phyloP scores from a whole-genome alignment of 2,113 vertebrate genomes.

The Forbesichthys papilliferus region DNA sequence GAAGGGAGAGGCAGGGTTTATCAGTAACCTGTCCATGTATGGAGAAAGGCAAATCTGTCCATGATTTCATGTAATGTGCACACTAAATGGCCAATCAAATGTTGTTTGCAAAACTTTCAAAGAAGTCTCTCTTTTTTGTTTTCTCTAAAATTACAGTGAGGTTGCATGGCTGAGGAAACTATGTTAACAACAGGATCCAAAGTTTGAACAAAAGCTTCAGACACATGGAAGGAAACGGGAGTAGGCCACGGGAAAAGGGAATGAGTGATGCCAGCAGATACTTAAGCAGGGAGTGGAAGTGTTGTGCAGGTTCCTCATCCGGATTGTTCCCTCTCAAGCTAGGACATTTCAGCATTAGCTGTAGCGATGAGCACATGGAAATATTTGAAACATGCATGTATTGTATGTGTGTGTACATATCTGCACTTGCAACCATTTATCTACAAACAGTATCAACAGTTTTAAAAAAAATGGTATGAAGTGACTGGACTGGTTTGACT shows the following conservation, averaged over 20 bases:
- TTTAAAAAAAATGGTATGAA: conserved; percentile 9
- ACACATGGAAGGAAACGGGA: conserved; percentile 13
- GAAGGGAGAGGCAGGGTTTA: conserved; percentile 77
- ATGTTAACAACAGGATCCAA: too few relatives aligned
- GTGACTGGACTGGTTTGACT: conserved; percentile 52
- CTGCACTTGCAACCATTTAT: conserved; percentile 18
- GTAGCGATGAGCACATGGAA: too few relatives aligned
- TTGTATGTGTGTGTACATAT: neutral
- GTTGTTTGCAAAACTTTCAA: conserved; percentile 19
- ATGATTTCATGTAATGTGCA: conserved; percentile 60
- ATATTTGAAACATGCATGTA: too few relatives aligned
- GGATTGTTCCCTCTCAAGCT: too few relatives aligned
- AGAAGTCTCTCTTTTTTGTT: neutral
- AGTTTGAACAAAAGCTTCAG: neutral
- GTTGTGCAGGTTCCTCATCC: neutral
- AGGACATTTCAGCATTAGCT: too few relatives aligned
- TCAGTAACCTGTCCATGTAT: conserved; percentile 77
- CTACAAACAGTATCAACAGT: conserved; percentile 19
- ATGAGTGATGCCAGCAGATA: conserved; percentile 38
- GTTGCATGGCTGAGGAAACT: too few relatives aligned
- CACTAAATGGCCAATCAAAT: conserved; percentile 36
- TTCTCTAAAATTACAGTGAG: neutral
- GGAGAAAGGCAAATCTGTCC: conserved; percentile 73
- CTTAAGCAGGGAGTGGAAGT: neutral
- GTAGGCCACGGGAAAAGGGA: conserved; percentile 35